phyloP scores from a whole-genome alignment of 1,140 invertebrate genomes.

The Plectus sambesii region DNA sequence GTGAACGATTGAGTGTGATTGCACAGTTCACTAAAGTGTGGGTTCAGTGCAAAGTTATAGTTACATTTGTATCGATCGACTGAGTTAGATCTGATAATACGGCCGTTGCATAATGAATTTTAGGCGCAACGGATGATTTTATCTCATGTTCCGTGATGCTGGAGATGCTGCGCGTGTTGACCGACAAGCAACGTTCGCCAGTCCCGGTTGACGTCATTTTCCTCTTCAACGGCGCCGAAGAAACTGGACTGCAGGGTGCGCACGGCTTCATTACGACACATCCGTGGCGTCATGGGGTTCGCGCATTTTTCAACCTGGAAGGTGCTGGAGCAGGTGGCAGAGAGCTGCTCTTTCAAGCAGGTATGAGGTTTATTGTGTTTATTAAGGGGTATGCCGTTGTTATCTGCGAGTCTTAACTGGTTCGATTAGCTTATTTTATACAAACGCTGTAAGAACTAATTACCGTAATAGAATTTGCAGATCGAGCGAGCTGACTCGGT shows the following conservation, averaged over 20 bases:
- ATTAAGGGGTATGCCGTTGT: no score
- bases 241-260: slow-evolving; percentile 56
- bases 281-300: slow-evolving; percentile 65
- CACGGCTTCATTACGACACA: slow-evolving; percentile 88
- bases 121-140: slow-evolving; percentile 24
- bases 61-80: no score
- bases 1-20: no score
- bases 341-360: slow-evolving; percentile 79
- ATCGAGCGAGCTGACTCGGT: no score
- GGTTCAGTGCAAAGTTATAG: no score
- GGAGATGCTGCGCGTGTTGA: slow-evolving; percentile 66
- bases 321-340: slow-evolving; percentile 73
- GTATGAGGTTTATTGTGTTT: no score
- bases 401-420: no score
- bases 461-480: no score
- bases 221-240: slow-evolving; percentile 62
- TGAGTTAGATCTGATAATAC: neutral
- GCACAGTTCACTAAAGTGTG: no score
- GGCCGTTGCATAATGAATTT: slow-evolving; percentile 11
- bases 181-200: slow-evolving; percentile 50
- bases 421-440: no score
- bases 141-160: slow-evolving; percentile 70
- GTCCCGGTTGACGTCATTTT: slow-evolving; percentile 64
- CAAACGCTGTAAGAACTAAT: no score
- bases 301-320: slow-evolving; percentile 80